A percentile compares a stretch with the other conserved stretches of the same genome.
These are phyloP conservation scores for Papilio dardanus DNA, from an alignment of 1,140 invertebrate genomes.

Conservation along the genomic window DNA sequence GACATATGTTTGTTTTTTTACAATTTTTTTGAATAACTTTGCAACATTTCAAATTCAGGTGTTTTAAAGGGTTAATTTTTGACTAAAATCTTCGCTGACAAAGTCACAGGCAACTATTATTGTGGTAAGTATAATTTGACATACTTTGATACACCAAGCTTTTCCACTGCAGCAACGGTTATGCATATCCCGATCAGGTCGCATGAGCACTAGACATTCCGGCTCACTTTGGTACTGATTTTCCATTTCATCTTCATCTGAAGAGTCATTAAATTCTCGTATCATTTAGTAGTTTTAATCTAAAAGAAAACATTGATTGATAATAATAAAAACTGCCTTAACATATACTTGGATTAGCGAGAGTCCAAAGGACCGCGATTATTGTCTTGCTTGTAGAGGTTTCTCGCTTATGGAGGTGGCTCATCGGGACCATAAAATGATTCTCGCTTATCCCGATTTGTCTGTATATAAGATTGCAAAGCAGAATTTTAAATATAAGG, in stretches of 20 bases:
- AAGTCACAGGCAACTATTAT: too few species aligned
- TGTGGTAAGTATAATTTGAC: neutral
- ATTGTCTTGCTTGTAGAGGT: too few species aligned
- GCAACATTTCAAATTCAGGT: too few species aligned
- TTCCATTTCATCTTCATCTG: slow-evolving; percentile 76
- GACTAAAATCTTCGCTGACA: too few species aligned
- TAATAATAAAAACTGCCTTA: slow-evolving; percentile 4
- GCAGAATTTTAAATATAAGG: neutral
- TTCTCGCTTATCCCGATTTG: too few species aligned
- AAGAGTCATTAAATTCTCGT: slow-evolving; percentile 72
- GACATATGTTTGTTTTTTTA: too few species aligned
- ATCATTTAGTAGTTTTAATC: slow-evolving; percentile 58
- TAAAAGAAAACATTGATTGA: neutral
- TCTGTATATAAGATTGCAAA: neutral
- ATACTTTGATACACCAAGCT: slow-evolving; percentile 90
- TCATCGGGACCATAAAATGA: too few species aligned
- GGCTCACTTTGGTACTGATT: slow-evolving; percentile 84
- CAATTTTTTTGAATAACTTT: too few species aligned
- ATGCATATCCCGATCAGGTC: slow-evolving; percentile 87
- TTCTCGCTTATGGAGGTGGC: too few species aligned
- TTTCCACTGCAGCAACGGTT: slow-evolving; percentile 90
- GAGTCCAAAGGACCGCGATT: too few species aligned
- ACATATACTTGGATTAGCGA: too few species aligned
- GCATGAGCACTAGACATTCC: slow-evolving; percentile 84
- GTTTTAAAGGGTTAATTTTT: too few species aligned